These are phyloP conservation scores for Paraplagusia blochii DNA, from an alignment of 2,113 vertebrate species.

Conservation along the genomic window DNA sequence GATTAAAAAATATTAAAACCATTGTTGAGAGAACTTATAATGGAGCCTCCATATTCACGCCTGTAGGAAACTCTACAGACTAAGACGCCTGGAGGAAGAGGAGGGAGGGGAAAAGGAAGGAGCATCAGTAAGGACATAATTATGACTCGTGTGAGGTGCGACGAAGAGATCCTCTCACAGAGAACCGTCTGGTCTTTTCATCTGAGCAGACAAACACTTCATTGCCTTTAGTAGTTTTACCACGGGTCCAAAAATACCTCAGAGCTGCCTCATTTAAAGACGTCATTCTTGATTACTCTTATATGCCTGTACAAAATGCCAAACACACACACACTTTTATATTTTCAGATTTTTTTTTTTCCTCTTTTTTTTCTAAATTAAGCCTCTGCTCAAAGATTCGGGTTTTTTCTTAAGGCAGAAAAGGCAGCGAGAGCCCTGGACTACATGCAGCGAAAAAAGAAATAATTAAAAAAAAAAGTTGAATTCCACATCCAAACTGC, in stretches of 20 bases:
- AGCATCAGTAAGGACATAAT: constrained; percentile 44
- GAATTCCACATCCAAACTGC: constrained; percentile 36
- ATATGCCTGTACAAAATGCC: constrained; percentile 68
- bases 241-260: constrained; percentile 60
- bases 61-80: constrained; percentile 47
- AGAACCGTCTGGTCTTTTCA: constrained; percentile 40
- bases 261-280: constrained; percentile 70
- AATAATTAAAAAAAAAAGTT: constrained; percentile 33
- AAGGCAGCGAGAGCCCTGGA: constrained; percentile 40
- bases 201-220: constrained; percentile 57
- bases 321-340: constrained; percentile 47
- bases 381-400: constrained; percentile 23
- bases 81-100: constrained; percentile 37
- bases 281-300: constrained; percentile 48
- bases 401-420: constrained; percentile 47
- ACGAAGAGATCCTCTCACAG: constrained; percentile 29
- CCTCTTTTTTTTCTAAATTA: constrained; percentile 7
- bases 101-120: constrained; percentile 25
- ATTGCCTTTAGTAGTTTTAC: constrained; percentile 60
- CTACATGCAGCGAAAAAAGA: constrained; percentile 50
- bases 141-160: constrained; percentile 38
- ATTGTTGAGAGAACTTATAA: constrained; percentile 64
- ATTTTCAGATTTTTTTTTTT: constrained; percentile 45
- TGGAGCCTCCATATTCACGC: constrained; percentile 49
- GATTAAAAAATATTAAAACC: constrained; percentile 68